Evolutionary conservation across 2,113 vertebrate genomes (phyloP), one percentile per base, ranked within the genome.

Genomic region (Agelaius phoeniceus): DNA sequence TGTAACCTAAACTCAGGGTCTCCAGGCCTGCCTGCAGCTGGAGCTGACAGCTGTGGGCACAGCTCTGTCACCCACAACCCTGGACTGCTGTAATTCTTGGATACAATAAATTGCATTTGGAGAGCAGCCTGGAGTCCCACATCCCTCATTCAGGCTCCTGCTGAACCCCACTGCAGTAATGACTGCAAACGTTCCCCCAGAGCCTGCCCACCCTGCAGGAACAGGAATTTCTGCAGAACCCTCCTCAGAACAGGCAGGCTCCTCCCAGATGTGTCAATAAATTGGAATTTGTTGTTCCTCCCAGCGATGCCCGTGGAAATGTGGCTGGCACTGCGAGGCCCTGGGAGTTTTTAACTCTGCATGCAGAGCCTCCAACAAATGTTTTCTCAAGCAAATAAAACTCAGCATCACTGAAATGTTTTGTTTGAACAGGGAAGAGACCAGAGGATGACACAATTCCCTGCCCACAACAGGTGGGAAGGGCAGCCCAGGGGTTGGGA

Each of bases 101-200:
- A 46, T 22, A 10, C 3, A 46, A 11, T 21, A 46, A 46, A 46
- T 20, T 46, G 44, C 44, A 46, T 46, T 46, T 30, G 16, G 2
- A 18, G 16, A 52, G 51, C n/a, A n/a, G n/a, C 51, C 51, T 52
- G 51, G 27, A 52, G 51, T 16, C 51, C 27, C 27, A 52, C 51
- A 18, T 18, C 51, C 0, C 51, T 30, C 51, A 51, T 5, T 30
- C 51, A 18, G 27, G 27, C 51, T 52, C 27, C 17, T 4, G 11
- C 51, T 52, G 51, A 17, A 24, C 35, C 13, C 31, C 30, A 2
- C 0, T 2, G 41, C 66, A 81, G 14, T 0, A 20, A 27, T 0
- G 5, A 11, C 31, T 19, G 27, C 24, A 66, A 30, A 46, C 1
- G 0, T 21, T 27, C 11, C 28, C 46, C 33, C 44, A 35, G 18